These are phyloP conservation scores for Urocynchramus pylzowi DNA, from an alignment of 2,113 vertebrate genomes.

Conservation along the genomic window DNA sequence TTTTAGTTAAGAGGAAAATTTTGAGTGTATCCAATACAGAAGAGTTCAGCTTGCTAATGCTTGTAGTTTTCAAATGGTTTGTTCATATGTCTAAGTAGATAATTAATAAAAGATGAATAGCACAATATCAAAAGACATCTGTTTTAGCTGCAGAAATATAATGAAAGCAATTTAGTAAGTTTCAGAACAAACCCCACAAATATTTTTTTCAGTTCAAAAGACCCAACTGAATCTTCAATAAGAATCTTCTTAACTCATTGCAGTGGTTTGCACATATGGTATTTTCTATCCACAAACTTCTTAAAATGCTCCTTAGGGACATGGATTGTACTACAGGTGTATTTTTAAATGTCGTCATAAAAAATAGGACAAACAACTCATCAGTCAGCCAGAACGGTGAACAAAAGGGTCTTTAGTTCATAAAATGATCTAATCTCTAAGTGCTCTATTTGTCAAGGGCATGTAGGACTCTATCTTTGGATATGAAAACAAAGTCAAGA, in stretches of 20 bases:
- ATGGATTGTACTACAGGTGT: background rate
- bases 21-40: background rate
- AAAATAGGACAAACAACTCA: background rate
- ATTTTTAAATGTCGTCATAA: background rate
- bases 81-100: slow-evolving; percentile 63
- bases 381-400: slow-evolving; percentile 1
- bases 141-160: slow-evolving; percentile 60
- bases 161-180: slow-evolving; percentile 70
- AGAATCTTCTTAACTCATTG: slow-evolving; percentile 46
- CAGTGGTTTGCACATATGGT: background rate
- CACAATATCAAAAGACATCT: slow-evolving; percentile 62
- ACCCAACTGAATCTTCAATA: slow-evolving; percentile 33
- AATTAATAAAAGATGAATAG: slow-evolving; percentile 68
- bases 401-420: slow-evolving; percentile 35
- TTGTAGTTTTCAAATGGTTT: slow-evolving; percentile 35
- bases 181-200: slow-evolving; percentile 58
- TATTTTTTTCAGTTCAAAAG: slow-evolving; percentile 55
- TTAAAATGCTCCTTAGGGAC: background rate
- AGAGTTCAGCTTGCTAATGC: slow-evolving; percentile 11
- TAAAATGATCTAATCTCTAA: background rate
- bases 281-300: background rate
- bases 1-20: slow-evolving; percentile 18
- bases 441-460: background rate
- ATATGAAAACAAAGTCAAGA: background rate
- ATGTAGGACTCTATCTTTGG: background rate